Percentiles rank a stretch among this genome's conserved stretches.
Conservation (phyloP, 2,888 invertebrate genomes). For the Marasmarcha lunaedactyla region DNA sequence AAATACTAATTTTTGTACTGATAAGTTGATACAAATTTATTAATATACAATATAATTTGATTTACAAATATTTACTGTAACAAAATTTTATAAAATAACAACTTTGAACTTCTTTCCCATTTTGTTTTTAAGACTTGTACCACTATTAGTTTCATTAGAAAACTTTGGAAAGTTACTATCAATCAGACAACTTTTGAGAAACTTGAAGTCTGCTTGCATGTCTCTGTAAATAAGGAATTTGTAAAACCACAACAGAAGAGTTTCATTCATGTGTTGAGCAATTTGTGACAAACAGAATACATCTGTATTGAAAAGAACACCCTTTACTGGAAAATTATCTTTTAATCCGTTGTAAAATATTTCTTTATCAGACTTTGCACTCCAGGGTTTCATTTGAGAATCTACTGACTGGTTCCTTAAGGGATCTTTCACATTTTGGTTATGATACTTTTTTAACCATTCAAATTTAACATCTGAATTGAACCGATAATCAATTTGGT, state of each 20-base stretch:
- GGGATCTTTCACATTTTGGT: no score
- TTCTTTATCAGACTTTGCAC: constrained; percentile 2
- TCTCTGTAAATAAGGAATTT: constrained; percentile 29
- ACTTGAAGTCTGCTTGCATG: constrained; percentile 22
- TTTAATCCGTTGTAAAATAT: constrained; percentile 8
- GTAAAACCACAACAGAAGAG: constrained; percentile 30
- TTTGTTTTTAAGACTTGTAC: no score
- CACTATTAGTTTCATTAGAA: neutral
- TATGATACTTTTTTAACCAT: neutral
- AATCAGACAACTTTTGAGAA: constrained; percentile 27
- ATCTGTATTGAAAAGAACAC: constrained; percentile 25
- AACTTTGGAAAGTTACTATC: constrained; percentile 3
- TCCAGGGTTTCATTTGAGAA: no score
- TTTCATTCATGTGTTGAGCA: constrained; percentile 19
- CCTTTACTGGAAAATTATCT: constrained; percentile 12
- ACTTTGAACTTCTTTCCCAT: no score
- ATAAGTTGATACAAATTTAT: no score
- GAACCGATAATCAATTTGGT: constrained; percentile 29
- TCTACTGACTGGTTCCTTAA: no score
- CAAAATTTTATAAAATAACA: no score
- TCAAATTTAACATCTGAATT: neutral
- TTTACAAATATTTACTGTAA: no score
- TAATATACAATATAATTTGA: no score
- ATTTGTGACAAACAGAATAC: constrained; percentile 28
- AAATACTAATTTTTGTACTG: no score